Percentiles rank a stretch among this genome's conserved stretches.
These are phyloP conservation scores for Sarcophaga bullata DNA, from an alignment of 1,140 invertebrate species.

Conservation along the genomic window DNA sequence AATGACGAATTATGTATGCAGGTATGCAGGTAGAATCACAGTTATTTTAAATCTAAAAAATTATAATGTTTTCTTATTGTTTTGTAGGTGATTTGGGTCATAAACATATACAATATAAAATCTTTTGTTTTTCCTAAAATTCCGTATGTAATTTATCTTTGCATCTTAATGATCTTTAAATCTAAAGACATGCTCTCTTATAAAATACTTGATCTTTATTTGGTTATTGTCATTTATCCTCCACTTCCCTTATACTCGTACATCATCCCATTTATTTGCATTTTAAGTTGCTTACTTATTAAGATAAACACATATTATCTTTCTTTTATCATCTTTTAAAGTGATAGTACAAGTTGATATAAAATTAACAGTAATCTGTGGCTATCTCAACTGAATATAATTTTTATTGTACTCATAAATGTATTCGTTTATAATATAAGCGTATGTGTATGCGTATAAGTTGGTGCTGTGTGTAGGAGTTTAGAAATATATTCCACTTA, in stretches of 20 bases:
- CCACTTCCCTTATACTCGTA: neutral
- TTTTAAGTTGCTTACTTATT: neutral
- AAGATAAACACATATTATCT: neutral
- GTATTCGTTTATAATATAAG: neutral
- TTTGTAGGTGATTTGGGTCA: neutral
- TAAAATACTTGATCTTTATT: conserved; percentile 14
- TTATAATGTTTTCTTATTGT: neutral
- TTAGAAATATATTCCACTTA: neutral
- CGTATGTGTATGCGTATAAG: neutral
- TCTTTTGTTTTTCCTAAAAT: neutral
- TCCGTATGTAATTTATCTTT: neutral
- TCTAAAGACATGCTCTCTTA: neutral
- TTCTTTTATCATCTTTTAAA: too few relatives aligned
- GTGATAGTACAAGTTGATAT: neutral
- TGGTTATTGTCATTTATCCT: neutral
- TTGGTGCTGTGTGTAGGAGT: neutral
- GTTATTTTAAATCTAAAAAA: too few relatives aligned
- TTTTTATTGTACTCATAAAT: neutral
- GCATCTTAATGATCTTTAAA: neutral
- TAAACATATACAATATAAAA: neutral
- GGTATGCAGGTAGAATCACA: too few relatives aligned
- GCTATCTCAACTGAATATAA: neutral
- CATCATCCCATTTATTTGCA: neutral
- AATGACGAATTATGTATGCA: too few relatives aligned
- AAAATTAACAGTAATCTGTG: conserved; percentile 8